Evolutionary conservation across 2,797 vertebrate species (phyloP), one percentile per base, ranked within the genome.

Genomic region (Podargus strigoides): DNA sequence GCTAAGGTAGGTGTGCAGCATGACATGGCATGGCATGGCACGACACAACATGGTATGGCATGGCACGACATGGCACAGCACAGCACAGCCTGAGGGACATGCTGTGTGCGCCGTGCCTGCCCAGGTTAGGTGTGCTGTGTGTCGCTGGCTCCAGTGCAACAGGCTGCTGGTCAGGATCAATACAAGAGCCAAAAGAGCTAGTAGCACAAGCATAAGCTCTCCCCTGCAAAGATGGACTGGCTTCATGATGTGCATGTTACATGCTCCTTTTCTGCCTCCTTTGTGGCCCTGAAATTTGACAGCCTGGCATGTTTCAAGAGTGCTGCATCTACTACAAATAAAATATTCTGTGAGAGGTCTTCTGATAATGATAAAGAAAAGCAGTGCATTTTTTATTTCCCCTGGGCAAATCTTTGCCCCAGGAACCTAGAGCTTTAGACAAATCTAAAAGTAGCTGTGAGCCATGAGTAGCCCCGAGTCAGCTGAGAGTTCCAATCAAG

Each of bases 1-100:
- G 36, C 28, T 3, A 2, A 73, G 53, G 15, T 32, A 44, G 10
- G 18, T 0, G 0, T 41, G 30, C 0, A 3, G 37, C 37, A 26
- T 16, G 7, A 15, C 37, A 41, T 16, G 26, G 26, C 19, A 53
- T 12, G 19, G 19, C 30, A 53, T 21, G 19, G 32, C 30, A 21
- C 7, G 11, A 32, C 53, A n/a, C 7, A 21, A 32, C 53, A 58
- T 7, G 15, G 15, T 34, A 24, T 24, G 26, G 58, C 36, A 39
- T 6, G 19, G 37, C 58, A 39, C 2, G 30, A 27, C 53, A 18
- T 3, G 8, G 17, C 30, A 46, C 0, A 1, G 39, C 44, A 50
- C 0, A 3, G 39, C 30, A 50, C 32, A 16, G 41, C 32, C 32
- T 47, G 46, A 63, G 19, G 64, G 32, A 7, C 37, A 14, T 0